These are phyloP conservation scores for Drosophila meridiana DNA, from an alignment of 2,888 invertebrate genomes.

Conservation along the genomic window DNA sequence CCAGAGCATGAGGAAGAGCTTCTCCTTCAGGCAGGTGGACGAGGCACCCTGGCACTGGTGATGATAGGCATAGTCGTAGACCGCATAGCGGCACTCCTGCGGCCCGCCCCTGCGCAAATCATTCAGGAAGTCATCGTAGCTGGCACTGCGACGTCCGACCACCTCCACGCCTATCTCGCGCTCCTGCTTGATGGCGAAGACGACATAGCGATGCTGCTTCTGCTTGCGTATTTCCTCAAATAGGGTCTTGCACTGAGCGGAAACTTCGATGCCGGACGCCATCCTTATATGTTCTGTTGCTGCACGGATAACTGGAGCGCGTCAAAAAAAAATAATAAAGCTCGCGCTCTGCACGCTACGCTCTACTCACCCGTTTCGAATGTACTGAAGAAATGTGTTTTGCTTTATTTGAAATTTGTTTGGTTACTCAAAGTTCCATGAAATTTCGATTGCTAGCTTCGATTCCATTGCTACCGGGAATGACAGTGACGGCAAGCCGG, in stretches of 20 bases:
- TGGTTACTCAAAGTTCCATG: neutral
- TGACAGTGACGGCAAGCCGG: neutral
- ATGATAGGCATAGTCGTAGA: constrained; percentile 56
- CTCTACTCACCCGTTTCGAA: neutral
- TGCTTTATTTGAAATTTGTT: neutral
- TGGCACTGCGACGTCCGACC: constrained; percentile 40
- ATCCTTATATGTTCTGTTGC: constrained; percentile 17
- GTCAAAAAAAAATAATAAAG: neutral
- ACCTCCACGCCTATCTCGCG: constrained; percentile 45
- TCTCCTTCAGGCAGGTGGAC: constrained; percentile 46
- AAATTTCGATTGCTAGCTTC: neutral
- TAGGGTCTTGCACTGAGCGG: constrained; percentile 34
- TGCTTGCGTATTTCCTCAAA: constrained; percentile 49
- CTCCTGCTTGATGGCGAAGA: constrained; percentile 42
- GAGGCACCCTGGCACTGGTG: constrained; percentile 49
- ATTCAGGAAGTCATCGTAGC: constrained; percentile 48
- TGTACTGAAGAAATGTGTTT: constrained; percentile 2
- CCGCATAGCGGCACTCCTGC: constrained; percentile 52
- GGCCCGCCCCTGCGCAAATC: constrained; percentile 43
- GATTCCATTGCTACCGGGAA: neutral
- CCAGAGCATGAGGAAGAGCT: constrained; percentile 60
- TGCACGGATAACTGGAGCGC: neutral
- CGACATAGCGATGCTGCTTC: constrained; percentile 56
- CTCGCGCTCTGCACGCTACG: neutral
- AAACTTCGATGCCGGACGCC: constrained; percentile 52